Base-by-base conservation (phyloP, 37 sponge, comb jelly and placozoan species). In the Halichondria panicea region DNA sequence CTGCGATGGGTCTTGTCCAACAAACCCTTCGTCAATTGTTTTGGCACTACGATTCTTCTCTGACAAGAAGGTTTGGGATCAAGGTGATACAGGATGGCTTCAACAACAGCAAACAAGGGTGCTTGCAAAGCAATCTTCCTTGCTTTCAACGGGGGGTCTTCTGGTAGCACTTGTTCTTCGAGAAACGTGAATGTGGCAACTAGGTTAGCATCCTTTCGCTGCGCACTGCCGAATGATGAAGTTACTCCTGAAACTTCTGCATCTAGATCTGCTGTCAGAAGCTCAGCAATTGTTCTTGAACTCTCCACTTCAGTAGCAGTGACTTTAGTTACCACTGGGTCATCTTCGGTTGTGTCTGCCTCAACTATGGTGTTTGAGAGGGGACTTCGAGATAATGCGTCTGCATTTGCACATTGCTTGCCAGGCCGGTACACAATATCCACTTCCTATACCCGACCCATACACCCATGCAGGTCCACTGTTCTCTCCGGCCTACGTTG, bases 1-100 rank as follows among this genome's bases (percentile, higher is more conserved):
- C 52, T 48, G 11, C 52, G 52, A 48, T 48, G 52, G 52, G 52
- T 48, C 52, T 48, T 48, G 52, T 48, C 52, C 52, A 48, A 48
- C 52, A 48, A 15, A 15, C 15, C 52, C 15, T 48, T 48, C 11
- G 13, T n/a, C 15, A 48, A 15, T 18, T 48, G 52, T 48, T 48
- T 48, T 15, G 52, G 52, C 11, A 48, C 52, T 48, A 15, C 52
- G 15, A 48, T 48, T 15, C 52, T 11, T 48, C 52, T 48, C 11
- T 15, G 52, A 48, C 15, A 15, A 15, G 15, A 11, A 18, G 52
- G 52, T n/a, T n/a, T n/a, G n/a, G n/a, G n/a, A n/a, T n/a, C n/a
- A n/a, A n/a, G n/a, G n/a, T n/a, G n/a, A n/a, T n/a, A n/a, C n/a
- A n/a, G n/a, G n/a, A n/a, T n/a, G n/a, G n/a, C n/a, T n/a, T n/a